Percentiles rank a stretch among this genome's conserved stretches.
Evolutionary conservation across 2,113 vertebrate species (phyloP).

Genomic region (Henicopernis longicauda): DNA sequence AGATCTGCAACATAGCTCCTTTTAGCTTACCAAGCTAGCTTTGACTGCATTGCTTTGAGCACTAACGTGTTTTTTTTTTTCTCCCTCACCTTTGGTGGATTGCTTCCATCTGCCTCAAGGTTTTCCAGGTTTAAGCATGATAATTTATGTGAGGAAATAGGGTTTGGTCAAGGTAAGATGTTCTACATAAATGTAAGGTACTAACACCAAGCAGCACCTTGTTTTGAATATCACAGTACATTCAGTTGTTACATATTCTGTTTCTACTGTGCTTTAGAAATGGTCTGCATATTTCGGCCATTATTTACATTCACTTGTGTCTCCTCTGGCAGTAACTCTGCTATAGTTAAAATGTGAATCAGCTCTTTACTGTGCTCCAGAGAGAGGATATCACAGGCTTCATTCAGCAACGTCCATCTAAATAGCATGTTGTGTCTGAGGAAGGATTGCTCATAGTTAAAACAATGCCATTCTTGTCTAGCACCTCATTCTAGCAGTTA

Average conservation of each 20-base stretch:
- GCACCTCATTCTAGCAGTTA: background rate
- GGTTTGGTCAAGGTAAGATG: background rate
- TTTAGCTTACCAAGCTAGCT: background rate
- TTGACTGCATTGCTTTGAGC: background rate
- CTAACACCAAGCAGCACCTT: background rate
- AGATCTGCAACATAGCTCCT: background rate
- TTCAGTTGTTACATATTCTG: background rate
- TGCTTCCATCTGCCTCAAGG: background rate
- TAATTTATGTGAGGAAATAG: background rate
- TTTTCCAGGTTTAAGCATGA: background rate
- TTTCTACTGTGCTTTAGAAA: background rate
- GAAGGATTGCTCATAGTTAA: background rate
- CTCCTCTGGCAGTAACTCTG: background rate
- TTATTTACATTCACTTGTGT: background rate
- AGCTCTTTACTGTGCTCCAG: background rate
- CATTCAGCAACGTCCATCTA: background rate
- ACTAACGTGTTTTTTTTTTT: fast-evolving
- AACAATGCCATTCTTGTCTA: background rate
- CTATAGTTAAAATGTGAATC: background rate
- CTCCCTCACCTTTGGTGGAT: background rate
- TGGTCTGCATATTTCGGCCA: background rate
- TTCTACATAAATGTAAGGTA: background rate
- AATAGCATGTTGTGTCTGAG: background rate
- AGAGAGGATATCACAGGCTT: background rate
- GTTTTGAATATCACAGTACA: background rate